These are phyloP conservation scores for Gadus macrocephalus DNA, from an alignment of 2,113 vertebrate genomes.

Conservation along the genomic window DNA sequence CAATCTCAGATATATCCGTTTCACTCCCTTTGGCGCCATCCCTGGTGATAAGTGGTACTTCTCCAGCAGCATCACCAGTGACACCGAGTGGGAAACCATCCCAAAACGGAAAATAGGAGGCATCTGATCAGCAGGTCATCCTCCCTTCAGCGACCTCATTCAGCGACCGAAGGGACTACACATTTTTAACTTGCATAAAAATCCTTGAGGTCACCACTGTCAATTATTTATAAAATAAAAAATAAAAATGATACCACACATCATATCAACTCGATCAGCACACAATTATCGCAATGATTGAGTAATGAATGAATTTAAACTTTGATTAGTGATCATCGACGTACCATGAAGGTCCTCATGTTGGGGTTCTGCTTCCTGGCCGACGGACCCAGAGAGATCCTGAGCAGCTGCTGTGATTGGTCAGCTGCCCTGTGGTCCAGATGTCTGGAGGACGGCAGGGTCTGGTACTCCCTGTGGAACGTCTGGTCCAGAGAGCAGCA, in stretches of 20 bases:
- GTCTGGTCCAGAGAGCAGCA: conserved; percentile 73
- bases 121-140: too few species aligned
- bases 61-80: too few species aligned
- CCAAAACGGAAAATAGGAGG: too few species aligned
- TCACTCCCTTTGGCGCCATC: too few species aligned
- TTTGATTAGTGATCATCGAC: not conserved
- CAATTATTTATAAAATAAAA: too few species aligned
- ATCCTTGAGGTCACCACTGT: not conserved
- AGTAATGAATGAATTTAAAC: too few species aligned
- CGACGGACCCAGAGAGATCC: conserved; percentile 26
- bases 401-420: conserved; percentile 26
- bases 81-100: too few species aligned
- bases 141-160: not conserved
- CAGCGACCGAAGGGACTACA: not conserved
- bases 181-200: not conserved
- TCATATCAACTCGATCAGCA: not conserved
- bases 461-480: conserved; percentile 83
- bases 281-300: not conserved
- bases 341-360: conserved; percentile 54
- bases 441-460: conserved; percentile 81
- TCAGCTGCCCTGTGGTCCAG: conserved; percentile 68
- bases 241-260: not conserved
- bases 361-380: conserved; percentile 11
- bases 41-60: too few species aligned
- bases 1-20: too few species aligned